phyloP scores from a whole-genome alignment of 2,797 vertebrate genomes.

The Esox masquinongy region DNA sequence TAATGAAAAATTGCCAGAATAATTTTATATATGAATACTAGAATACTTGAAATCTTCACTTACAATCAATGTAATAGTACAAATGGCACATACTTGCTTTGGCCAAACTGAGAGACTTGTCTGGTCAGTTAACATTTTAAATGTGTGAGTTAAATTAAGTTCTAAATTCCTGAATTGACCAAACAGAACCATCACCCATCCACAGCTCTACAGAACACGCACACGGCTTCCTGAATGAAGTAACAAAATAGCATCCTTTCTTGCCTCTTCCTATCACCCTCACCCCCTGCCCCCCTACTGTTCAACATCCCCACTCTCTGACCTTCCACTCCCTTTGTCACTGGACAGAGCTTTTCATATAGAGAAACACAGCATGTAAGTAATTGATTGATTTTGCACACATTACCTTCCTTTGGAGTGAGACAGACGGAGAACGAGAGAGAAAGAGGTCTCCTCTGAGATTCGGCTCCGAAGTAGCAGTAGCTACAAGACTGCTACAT shows the following conservation, averaged over 20 bases:
- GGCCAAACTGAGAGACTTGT: no score
- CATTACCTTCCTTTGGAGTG: slow-evolving; percentile 69
- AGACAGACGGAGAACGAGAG: slow-evolving; percentile 55
- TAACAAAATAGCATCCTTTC: slow-evolving; percentile 45
- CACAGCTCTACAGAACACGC: not conserved
- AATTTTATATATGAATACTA: no score
- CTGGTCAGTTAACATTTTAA: no score
- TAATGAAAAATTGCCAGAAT: no score
- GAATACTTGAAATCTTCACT: no score
- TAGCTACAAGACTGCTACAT: slow-evolving; percentile 55
- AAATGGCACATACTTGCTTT: no score
- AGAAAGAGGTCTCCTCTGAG: slow-evolving; percentile 62
- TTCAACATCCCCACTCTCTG: slow-evolving; percentile 21
- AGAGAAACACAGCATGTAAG: slow-evolving; percentile 37
- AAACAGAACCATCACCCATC: no score
- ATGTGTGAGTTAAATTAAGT: no score
- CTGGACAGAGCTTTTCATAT: slow-evolving; percentile 37
- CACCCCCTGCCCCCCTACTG: slow-evolving; percentile 21
- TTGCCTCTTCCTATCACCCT: slow-evolving; percentile 61
- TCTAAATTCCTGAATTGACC: no score
- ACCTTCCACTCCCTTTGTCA: slow-evolving; percentile 18
- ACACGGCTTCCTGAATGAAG: slow-evolving; percentile 38
- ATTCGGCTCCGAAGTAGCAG: slow-evolving; percentile 65
- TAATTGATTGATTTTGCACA: slow-evolving; percentile 53
- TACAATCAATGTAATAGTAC: no score